Percentiles rank a stretch among this genome's conserved stretches.
Evolutionary conservation across 2,888 invertebrate species (phyloP).

Genomic region (Polyommatus icarus): DNA sequence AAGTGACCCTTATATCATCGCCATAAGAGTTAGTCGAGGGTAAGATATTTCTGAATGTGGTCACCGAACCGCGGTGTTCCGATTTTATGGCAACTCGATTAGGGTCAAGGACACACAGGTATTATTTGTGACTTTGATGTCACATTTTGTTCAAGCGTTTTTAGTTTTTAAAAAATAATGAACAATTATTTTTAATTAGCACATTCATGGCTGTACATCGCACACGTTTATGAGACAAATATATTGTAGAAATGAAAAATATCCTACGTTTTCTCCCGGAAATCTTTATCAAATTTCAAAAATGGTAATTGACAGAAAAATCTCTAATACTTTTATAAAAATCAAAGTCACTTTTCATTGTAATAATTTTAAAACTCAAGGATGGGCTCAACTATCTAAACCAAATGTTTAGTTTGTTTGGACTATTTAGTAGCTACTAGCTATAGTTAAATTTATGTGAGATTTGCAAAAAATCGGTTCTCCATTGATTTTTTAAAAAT

Average conservation of each 20-base stretch:
- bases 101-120: neutral
- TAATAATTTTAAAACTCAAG: no score
- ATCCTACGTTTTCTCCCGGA: no score
- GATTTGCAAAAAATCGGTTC: no score
- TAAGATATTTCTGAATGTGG: neutral
- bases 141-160: neutral
- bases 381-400: no score
- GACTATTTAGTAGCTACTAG: no score
- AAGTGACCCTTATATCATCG: neutral
- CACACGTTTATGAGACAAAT: neutral
- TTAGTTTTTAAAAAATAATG: neutral
- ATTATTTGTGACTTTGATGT: neutral
- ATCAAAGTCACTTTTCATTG: no score
- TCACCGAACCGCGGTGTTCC: constrained; percentile 6
- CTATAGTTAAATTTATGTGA: no score
- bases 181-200: neutral
- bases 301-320: no score
- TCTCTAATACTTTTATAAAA: no score
- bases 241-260: neutral
- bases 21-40: neutral
- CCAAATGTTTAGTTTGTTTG: no score
- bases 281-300: no score
- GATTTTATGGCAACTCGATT: neutral
- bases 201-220: neutral
- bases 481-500: no score